These are phyloP conservation scores for Augochlorella aurata DNA, from an alignment of 2,888 invertebrate species.

Conservation along the genomic window DNA sequence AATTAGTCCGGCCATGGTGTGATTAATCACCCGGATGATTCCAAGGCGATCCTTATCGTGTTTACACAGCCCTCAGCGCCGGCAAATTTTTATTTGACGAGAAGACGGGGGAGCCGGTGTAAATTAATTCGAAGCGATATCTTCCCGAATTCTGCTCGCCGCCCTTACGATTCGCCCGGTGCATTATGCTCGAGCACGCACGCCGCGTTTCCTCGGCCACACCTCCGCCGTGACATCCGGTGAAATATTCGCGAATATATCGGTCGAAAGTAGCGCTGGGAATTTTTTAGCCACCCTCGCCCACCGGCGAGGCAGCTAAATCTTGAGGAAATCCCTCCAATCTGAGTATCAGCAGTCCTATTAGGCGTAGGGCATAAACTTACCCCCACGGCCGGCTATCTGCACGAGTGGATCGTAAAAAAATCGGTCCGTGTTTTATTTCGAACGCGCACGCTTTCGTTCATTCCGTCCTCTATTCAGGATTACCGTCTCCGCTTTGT, in stretches of 20 bases:
- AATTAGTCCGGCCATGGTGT: neutral
- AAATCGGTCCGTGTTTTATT: conserved; percentile 36
- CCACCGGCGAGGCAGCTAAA: conserved; percentile 23
- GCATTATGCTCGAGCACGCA: conserved; percentile 62
- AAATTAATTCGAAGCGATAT: conserved; percentile 58
- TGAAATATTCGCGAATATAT: conserved; percentile 59
- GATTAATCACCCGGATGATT: conserved; percentile 36
- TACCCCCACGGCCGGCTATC: neutral
- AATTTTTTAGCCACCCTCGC: conserved; percentile 42
- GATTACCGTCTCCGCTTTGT: conserved; percentile 5
- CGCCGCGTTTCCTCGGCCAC: conserved; percentile 25
- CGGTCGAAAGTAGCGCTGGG: conserved; percentile 22
- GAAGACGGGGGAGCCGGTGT: neutral
- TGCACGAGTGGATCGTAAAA: conserved; percentile 38
- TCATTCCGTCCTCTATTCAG: conserved; percentile 12
- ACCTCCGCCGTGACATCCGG: neutral
- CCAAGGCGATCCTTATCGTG: conserved; percentile 40
- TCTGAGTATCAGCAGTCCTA: conserved; percentile 41
- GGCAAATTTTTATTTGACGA: conserved; percentile 34
- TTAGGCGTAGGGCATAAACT: conserved; percentile 54
- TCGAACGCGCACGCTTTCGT: conserved; percentile 21
- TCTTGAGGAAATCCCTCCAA: conserved; percentile 50
- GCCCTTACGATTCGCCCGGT: conserved; percentile 33
- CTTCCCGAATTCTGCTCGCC: conserved; percentile 44
- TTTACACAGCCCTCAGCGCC: conserved; percentile 16